Base-by-base conservation (phyloP, 2,113 vertebrate species). In the human (Homo sapiens) region DNA sequence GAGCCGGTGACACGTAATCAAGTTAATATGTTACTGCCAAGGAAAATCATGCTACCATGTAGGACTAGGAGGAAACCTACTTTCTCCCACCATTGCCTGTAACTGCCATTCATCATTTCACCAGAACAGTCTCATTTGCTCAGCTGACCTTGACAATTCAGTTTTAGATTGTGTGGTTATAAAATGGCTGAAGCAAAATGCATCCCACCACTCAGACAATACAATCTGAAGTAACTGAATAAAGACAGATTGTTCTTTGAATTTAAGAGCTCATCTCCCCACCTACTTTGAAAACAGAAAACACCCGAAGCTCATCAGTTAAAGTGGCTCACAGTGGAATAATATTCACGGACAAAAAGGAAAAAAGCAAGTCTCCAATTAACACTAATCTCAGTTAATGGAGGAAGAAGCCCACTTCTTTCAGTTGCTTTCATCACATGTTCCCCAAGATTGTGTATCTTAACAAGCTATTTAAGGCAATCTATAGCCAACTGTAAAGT, bases 401-500 rank as follows among this genome's bases (percentile, higher is more conserved):
- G 92, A 96, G 9, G n/a, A 96, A 90, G 23, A 87, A 97, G 3
- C 12, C 38, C n/a, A 64, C 45, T 93, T 92, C 55, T 43, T 93
- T 95, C 38, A 2, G 61, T 40, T 85, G 92, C 72, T 95, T 97
- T 96, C 96, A 85, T 68, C 90, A 52, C 1, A 40, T 72, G 94
- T 61, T 96, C 76, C 32, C 75, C 45, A 73, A 81, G 4, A 97
- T n/a, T 12, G 1, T 27, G n/a, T 23, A 93, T 89, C 64, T 96
- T 93, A 95, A 80, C 2, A 89, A 97, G 48, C 72, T 78, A 43
- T 48, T 95, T 92, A 97, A 3, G 95, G 59, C 18, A 94, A 57
- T 57, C 78, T 90, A 92, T 0, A 73, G 89, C 87, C 61, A 97
- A 93, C 1, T 32, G 38, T 64, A 95, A 95, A 97, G 95, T 94